Conservation (phyloP, 2,113 vertebrate species). For the Chitala chitala region DNA sequence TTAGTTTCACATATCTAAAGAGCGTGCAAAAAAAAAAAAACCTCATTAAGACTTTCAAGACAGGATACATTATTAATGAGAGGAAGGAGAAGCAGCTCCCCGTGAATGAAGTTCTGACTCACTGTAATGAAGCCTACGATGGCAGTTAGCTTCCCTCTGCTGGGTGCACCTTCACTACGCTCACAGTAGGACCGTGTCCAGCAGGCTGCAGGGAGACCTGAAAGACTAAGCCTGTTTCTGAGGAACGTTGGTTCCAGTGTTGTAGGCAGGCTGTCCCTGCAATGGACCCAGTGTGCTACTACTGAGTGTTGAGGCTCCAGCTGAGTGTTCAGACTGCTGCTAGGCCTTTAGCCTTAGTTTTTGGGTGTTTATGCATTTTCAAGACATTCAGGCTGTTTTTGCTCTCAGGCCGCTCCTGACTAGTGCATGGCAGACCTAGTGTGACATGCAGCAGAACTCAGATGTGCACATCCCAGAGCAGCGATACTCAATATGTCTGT, state of each 20-base stretch:
- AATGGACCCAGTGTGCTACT: background rate
- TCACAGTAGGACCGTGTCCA: background rate
- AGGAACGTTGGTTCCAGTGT: too few species aligned
- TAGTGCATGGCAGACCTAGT: too few species aligned
- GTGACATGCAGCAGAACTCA: too few species aligned
- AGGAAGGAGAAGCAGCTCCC: background rate
- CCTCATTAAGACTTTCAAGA: conserved; percentile 21
- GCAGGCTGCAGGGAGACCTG: background rate
- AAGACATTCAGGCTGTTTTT: too few species aligned
- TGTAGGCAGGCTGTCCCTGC: background rate
- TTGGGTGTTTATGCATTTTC: too few species aligned
- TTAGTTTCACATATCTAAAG: background rate
- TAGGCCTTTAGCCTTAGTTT: too few species aligned
- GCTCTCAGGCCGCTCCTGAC: too few species aligned
- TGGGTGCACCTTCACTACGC: background rate
- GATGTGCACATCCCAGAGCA: too few species aligned
- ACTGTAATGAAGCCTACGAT: background rate
- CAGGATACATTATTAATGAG: conserved; percentile 19
- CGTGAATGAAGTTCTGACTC: background rate
- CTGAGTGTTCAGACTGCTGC: too few species aligned
- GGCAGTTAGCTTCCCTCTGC: background rate
- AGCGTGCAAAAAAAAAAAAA: background rate
- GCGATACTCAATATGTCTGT: too few species aligned
- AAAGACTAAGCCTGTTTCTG: too few species aligned
- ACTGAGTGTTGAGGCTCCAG: background rate